Conservation (phyloP, 1,140 invertebrate species). For the Leptopilina boulardi region DNA sequence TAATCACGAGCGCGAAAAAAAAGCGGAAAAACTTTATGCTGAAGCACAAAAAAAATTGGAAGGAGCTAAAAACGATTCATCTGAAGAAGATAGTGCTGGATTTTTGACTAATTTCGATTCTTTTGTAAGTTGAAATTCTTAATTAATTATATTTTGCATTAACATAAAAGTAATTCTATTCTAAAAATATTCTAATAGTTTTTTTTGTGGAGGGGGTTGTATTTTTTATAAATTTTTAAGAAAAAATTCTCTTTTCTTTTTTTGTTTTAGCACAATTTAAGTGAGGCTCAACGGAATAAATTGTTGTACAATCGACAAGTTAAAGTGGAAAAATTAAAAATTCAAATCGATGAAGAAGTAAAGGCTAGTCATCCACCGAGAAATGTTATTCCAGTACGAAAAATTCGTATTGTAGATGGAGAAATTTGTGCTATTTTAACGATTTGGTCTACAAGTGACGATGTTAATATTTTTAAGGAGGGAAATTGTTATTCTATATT, state of each 20-base stretch:
- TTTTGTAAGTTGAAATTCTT: background rate
- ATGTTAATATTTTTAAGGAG: slow-evolving; percentile 78
- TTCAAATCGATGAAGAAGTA: slow-evolving; percentile 60
- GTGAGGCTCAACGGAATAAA: slow-evolving; percentile 39
- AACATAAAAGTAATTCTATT: background rate
- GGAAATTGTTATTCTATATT: slow-evolving; percentile 74
- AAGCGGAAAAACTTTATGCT: slow-evolving; percentile 62
- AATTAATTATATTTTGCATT: background rate
- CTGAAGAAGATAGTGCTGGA: slow-evolving; percentile 39
- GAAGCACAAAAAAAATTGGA: slow-evolving; percentile 61
- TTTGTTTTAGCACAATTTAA: slow-evolving; percentile 39
- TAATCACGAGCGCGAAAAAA: slow-evolving; percentile 60
- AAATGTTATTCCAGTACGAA: slow-evolving; percentile 75
- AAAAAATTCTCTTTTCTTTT: background rate
- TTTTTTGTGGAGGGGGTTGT: no score
- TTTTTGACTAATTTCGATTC: background rate
- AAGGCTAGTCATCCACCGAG: slow-evolving; percentile 64
- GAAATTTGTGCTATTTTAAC: slow-evolving; percentile 74
- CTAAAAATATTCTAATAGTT: slow-evolving; percentile 32
- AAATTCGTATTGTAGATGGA: slow-evolving; percentile 74
- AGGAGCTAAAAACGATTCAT: slow-evolving; percentile 24
- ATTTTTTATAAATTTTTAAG: background rate
- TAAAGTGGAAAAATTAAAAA: slow-evolving; percentile 59
- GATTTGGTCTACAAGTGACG: slow-evolving; percentile 79
- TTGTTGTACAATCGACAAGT: slow-evolving; percentile 40